phyloP scores from a whole-genome alignment of 2,888 invertebrate species.

The Melanophora roralis region DNA sequence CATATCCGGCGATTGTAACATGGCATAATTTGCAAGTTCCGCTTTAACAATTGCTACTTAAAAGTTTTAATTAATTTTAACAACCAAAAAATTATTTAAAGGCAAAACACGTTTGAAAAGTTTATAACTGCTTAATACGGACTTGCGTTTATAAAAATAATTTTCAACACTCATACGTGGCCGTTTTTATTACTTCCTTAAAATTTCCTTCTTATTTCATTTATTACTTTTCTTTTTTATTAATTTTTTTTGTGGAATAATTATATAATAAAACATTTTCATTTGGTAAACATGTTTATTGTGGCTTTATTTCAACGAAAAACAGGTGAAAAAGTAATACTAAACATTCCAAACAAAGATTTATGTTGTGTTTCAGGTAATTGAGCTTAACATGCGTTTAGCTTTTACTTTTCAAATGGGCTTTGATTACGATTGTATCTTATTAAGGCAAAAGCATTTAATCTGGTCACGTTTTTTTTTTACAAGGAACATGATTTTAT shows the following conservation, averaged over 20 bases:
- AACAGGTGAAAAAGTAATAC: too few relatives aligned
- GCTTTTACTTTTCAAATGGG: background rate
- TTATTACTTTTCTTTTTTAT: background rate
- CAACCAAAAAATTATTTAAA: too few relatives aligned
- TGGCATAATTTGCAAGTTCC: too few relatives aligned
- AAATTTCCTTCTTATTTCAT: background rate
- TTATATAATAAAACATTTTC: background rate
- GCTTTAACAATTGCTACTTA: too few relatives aligned
- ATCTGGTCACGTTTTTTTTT: constrained; percentile 26
- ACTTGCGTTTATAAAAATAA: constrained; percentile 3
- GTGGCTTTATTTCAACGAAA: background rate
- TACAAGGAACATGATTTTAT: too few relatives aligned
- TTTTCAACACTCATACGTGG: constrained; percentile 1
- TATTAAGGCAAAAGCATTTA: constrained; percentile 1
- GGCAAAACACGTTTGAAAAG: background rate
- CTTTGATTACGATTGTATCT: background rate
- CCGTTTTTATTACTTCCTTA: background rate
- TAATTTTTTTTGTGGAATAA: background rate
- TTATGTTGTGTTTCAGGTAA: constrained; percentile 21
- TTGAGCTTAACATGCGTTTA: constrained; percentile 15
- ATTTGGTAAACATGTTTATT: background rate
- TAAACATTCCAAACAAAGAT: background rate
- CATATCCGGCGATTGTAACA: too few relatives aligned
- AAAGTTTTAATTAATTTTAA: too few relatives aligned
- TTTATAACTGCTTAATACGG: constrained; percentile 25